A percentile compares a stretch with the other conserved stretches of the same genome.
Conservation (phyloP, 2,888 invertebrate genomes). For the Tetrapedia diversipes region DNA sequence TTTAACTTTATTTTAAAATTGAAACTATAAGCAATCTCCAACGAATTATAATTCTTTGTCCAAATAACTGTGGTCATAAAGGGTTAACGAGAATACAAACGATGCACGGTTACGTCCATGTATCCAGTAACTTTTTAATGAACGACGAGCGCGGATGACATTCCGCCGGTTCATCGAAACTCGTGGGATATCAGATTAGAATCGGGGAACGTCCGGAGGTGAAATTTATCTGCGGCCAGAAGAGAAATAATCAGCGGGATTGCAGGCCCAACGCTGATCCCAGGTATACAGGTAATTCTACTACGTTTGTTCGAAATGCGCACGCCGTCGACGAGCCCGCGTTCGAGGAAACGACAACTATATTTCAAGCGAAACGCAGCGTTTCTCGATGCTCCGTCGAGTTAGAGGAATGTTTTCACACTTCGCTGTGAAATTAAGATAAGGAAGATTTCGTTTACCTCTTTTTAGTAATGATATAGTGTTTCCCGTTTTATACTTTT, state of each 20-base stretch:
- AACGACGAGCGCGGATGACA: constrained; percentile 72
- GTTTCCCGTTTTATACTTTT: background rate
- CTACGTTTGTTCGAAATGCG: constrained; percentile 44
- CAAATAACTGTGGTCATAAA: too few relatives aligned
- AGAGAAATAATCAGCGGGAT: constrained; percentile 78
- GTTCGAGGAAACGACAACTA: constrained; percentile 42
- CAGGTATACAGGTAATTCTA: constrained; percentile 72
- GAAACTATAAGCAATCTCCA: too few relatives aligned
- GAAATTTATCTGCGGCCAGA: constrained; percentile 79
- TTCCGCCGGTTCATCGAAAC: constrained; percentile 76
- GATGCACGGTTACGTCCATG: constrained; percentile 38
- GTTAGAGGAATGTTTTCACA: constrained; percentile 45
- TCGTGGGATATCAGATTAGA: constrained; percentile 78
- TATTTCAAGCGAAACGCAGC: constrained; percentile 45
- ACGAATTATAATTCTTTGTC: too few relatives aligned
- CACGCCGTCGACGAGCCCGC: constrained; percentile 23
- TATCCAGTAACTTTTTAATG: constrained; percentile 71
- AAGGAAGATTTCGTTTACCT: constrained; percentile 6
- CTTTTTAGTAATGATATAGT: background rate
- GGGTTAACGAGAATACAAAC: constrained; percentile 62
- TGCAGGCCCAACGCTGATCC: constrained; percentile 52
- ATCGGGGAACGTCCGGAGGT: constrained; percentile 73
- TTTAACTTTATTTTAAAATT: too few relatives aligned
- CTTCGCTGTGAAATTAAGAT: constrained; percentile 43
- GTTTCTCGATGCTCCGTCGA: constrained; percentile 19